Base-by-base conservation (phyloP, 2,113 vertebrate species). In the Oriolus oriolus region DNA sequence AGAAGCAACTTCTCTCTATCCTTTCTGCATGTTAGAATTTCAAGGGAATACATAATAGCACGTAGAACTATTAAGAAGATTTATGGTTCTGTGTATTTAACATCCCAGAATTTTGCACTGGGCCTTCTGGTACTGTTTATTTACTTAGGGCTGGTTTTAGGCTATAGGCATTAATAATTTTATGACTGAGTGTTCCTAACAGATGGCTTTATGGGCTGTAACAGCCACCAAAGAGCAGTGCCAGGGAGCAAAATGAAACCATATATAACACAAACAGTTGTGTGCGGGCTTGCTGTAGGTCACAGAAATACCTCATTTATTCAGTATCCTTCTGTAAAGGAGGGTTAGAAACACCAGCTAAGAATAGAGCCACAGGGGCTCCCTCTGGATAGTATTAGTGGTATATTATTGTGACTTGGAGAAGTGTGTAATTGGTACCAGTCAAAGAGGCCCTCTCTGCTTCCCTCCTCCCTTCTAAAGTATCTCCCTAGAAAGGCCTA, bases 181-280 rank as follows among this genome's bases (percentile, higher is more conserved):
- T 94, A 93, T 94, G 79, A 95, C 85, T 66, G 85, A 92, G 33
- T 64, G 57, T 96, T 96, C 88, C 60, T 89, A 96, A 84, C 96
- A 96, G 96, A 95, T 97, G 96, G 95, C 85, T 94, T 94, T 96
- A 96, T 77, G 93, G 90, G 79, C 85, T 95, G 88, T 96, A 96
- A 90, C 83, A 90, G 60, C 49, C 83, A 94, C 93, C 71, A 64
- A 96, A 95, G 95, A 96, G 68, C 85, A 93, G 85, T 86, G 79
- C 88, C 53, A 91, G 92, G 85, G 88, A 96, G 86, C 53, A 86
- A 93, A 93, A 94, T 71, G 85, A 89, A 96, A 92, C 79, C 81
- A 73, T 95, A 93, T 96, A 92, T 96, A 97, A 89, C 30, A 24
- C 44, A 95, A 95, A 89, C 84, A 86, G 84, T 95, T 89, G 81